These are phyloP conservation scores for Ennomos quercinarius DNA, from an alignment of 2,888 invertebrate genomes.

Conservation along the genomic window DNA sequence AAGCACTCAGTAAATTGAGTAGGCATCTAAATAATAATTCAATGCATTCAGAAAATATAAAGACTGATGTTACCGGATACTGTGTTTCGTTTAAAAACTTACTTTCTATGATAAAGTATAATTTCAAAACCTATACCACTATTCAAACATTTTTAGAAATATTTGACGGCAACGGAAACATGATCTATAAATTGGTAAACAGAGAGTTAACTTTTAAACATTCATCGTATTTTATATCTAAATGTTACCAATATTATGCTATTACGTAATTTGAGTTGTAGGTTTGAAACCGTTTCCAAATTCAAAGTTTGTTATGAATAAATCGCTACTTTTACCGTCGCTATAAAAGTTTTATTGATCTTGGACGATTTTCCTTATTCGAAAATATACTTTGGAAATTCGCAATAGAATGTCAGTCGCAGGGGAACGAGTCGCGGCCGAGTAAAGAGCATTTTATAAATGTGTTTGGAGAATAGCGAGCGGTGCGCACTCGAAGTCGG, in stretches of 20 bases:
- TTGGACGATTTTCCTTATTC: slow-evolving; percentile 67
- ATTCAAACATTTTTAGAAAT: slow-evolving; percentile 37
- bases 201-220: slow-evolving; percentile 27
- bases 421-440: slow-evolving; percentile 73
- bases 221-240: slow-evolving; percentile 31
- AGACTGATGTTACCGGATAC: slow-evolving; percentile 26
- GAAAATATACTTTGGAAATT: slow-evolving; percentile 77
- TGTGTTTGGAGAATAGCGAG: slow-evolving; percentile 78
- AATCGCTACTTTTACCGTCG: slow-evolving; percentile 56
- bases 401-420: slow-evolving; percentile 80
- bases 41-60: slow-evolving; percentile 16
- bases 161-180: slow-evolving; percentile 41
- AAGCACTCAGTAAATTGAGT: slow-evolving; percentile 16
- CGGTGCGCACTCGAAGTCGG: slow-evolving; percentile 59
- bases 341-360: slow-evolving; percentile 72
- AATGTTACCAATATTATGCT: slow-evolving; percentile 35
- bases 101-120: slow-evolving; percentile 35
- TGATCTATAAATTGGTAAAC: slow-evolving; percentile 38
- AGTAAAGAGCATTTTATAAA: slow-evolving; percentile 84
- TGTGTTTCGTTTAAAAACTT: slow-evolving; percentile 26
- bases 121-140: slow-evolving; percentile 39
- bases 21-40: slow-evolving; percentile 14
- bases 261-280: slow-evolving; percentile 32
- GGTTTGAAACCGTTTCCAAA: slow-evolving; percentile 26
- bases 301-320: slow-evolving; percentile 42